These are phyloP conservation scores for Salvelinus alpinus DNA, from an alignment of 2,113 vertebrate genomes.

Conservation along the genomic window DNA sequence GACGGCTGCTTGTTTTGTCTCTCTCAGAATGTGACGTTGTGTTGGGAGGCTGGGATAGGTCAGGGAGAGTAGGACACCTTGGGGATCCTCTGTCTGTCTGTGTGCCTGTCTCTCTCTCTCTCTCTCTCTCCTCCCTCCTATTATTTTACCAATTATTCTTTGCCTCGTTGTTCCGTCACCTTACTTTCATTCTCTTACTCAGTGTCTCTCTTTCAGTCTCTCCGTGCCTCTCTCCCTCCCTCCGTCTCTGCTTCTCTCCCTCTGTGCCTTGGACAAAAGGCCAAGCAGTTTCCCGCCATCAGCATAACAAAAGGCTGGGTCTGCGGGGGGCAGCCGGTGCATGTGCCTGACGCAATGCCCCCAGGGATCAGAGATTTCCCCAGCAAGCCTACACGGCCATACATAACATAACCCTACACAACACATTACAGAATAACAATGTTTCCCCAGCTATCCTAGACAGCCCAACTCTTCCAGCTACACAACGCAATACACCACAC, in stretches of 20 bases:
- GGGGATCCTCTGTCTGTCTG: slow-evolving; percentile 23
- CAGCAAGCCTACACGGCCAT: neutral
- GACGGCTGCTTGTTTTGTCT: slow-evolving; percentile 79
- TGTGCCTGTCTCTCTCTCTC: slow-evolving; percentile 12
- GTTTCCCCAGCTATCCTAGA: neutral
- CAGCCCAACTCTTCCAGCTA: neutral
- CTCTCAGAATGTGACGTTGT: slow-evolving; percentile 77
- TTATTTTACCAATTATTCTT: neutral
- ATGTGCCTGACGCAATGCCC: slow-evolving; percentile 61
- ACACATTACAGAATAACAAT: slow-evolving; percentile 6
- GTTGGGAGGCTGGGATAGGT: slow-evolving; percentile 53
- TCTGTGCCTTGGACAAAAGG: slow-evolving; percentile 55
- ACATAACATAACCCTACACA: slow-evolving; percentile 19
- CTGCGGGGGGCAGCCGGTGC: slow-evolving; percentile 57
- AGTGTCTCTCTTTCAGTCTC: slow-evolving; percentile 4
- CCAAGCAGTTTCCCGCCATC: slow-evolving; percentile 67
- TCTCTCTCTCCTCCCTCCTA: slow-evolving; percentile 33
- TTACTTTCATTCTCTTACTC: slow-evolving; percentile 8
- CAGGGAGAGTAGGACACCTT: slow-evolving; percentile 46
- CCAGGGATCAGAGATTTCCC: slow-evolving; percentile 38
- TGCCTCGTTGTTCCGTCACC: slow-evolving; percentile 1
- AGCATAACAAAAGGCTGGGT: slow-evolving; percentile 83
- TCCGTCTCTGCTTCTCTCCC: slow-evolving; percentile 26
- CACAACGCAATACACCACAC: neutral
- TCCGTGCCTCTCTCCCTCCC: neutral